Base-by-base conservation (phyloP, 2,797 vertebrate genomes). In the Leptodactylus fallax region DNA sequence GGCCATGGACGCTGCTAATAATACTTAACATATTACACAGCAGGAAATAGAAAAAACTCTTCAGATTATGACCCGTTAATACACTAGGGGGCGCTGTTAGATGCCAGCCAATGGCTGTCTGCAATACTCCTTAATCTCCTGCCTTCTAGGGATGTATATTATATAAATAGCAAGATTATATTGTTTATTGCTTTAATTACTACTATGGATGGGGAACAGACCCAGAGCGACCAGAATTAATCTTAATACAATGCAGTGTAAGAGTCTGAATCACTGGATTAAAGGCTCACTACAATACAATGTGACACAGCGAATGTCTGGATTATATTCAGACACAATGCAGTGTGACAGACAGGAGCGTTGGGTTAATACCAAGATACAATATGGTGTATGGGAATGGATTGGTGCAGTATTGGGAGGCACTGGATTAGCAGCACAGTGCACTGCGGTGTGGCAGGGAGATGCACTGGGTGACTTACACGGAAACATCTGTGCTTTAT, bases 151-250 rank as follows among this genome's bases (percentile, higher is more conserved):
- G 19, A n/a, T 76, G 49, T 53, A 77, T 45, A 56, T 36, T 49
- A 80, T 51, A 80, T 60, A 80, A 60, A 80, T 80, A 80, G 53
- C 21, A 25, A 51, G 47, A 67, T 67, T 65, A 69, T 69, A 25
- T 69, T 67, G 61, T 67, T 61, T 61, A 61, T 61, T 81, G 58
- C 79, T 63, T 63, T 81, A 81, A 81, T 81, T 81, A 61, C 56
- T 47, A 81, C 63, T 81, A 61, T 36, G 58, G 80, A 63, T n/a
- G 17, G 21, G 27, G 78, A 58, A 80, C 23, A 80, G 56, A 80
- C 56, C 71, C 45, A 74, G 71, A 74, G 71, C 21, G 74, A 72
- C 47, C 19, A n/a, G 7, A 77, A 77, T 77, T n/a, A 77, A 53
- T 77, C 78, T 61, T 21, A 61, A n/a, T 81, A 61, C 27, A 81